Conservation (phyloP, 1,140 invertebrate genomes). For the Callitettix versicolor region DNA sequence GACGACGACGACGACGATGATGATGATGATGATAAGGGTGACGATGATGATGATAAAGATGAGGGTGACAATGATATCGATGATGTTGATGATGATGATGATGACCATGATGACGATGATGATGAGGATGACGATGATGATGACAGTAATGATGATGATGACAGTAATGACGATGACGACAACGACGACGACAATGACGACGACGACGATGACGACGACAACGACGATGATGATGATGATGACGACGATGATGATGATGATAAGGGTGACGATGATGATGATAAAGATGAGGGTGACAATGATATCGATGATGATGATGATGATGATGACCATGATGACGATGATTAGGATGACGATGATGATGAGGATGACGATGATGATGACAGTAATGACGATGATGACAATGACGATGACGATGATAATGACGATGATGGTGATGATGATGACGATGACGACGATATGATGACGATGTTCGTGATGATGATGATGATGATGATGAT, state of each 20-base stretch:
- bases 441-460: too few species aligned
- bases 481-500: too few species aligned
- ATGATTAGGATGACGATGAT: too few species aligned
- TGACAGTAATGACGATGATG: too few species aligned
- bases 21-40: constrained; percentile 16
- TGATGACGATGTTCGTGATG: too few species aligned
- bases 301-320: neutral
- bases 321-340: too few species aligned
- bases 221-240: neutral
- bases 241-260: constrained; percentile 7
- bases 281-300: constrained; percentile 2
- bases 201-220: constrained; percentile 8
- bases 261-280: constrained; percentile 7
- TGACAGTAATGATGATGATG: neutral
- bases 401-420: too few species aligned
- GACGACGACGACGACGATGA: constrained; percentile 8
- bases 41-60: constrained; percentile 15
- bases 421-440: too few species aligned
- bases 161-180: constrained; percentile 7
- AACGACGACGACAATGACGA: constrained; percentile 6
- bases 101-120: constrained; percentile 5
- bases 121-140: too few species aligned
- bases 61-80: constrained; percentile 13
- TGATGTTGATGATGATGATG: constrained; percentile 10
- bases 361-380: too few species aligned